Conservation (phyloP, 2,113 vertebrate genomes). For the Uria lomvia region DNA sequence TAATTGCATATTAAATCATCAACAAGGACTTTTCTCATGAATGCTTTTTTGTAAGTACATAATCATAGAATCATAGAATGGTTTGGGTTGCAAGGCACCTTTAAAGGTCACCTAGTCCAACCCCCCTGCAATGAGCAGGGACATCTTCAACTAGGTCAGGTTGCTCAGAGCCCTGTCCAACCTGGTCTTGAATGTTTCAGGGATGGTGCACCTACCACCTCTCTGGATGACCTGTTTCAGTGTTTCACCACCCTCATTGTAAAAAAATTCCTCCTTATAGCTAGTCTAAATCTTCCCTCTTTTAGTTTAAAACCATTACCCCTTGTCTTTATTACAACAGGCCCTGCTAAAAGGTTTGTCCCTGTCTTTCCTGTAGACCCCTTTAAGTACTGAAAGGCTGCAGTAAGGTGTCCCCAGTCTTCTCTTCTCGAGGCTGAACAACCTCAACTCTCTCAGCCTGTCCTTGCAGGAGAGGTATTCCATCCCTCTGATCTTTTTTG, state of each 20-base stretch:
- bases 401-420: not conserved
- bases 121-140: not conserved
- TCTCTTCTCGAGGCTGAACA: not conserved
- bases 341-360: not conserved
- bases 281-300: not conserved
- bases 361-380: not conserved
- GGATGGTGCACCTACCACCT: not conserved
- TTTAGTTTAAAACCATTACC: not conserved
- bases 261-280: not conserved
- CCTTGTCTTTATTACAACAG: not conserved
- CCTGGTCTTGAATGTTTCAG: not conserved
- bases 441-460: not conserved
- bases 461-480: not conserved
- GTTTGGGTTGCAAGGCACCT: not conserved
- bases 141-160: not conserved
- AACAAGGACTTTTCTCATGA: not conserved
- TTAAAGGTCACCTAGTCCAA: not conserved
- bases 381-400: not conserved
- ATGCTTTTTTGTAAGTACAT: not conserved
- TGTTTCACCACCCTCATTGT: not conserved
- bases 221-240: not conserved
- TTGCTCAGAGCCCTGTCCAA: not conserved
- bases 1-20: not conserved
- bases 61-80: not conserved
- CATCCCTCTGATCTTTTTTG: not conserved